Base-by-base conservation (phyloP, 2,888 invertebrate species). In the Drosophila rellima region DNA sequence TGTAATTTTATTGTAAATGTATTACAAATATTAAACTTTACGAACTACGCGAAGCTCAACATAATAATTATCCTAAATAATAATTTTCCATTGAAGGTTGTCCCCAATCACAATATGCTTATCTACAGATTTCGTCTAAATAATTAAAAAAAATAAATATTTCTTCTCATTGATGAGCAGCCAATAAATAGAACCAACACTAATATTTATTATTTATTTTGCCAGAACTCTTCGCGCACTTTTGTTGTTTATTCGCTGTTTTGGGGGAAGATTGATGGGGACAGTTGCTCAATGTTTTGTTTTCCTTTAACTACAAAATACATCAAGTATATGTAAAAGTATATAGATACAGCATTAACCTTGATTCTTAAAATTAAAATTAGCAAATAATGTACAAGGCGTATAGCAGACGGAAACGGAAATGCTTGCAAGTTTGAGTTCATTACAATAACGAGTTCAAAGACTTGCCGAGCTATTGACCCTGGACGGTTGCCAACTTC, bases 271-370 rank as follows among this genome's bases (percentile, higher is more conserved):
- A 85, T 88, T 86, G 87, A 85, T 86, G 89, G 65, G 68, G 75
- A 80, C 90, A 85, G 87, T 82, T 85, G 85, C 57, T 75, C 82
- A 85, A 75, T 78, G 88, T 77, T 83, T 80, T 83, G 72, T 74
- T 83, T 54, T 57, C 56, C 42, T 48, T 29, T 35, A 50, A 26
- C 44, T 37, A 42, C 31, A 52, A 48, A 35, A 60, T 44, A 51
- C 39, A 40, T 26, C 55, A 44, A 39, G 26, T 45, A 13, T 54
- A 47, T 31, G 35, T 45, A 13, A 45, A 8, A 20, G 11, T 35
- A 20, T 37, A 63, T 51, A 57, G 51, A 26, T 33, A 59, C 48
- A 45, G 18, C 74, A 84, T 80, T 83, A 83, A 68, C 83, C 83
- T 84, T 89, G 83, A 63, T 64, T 40, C 51, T 76, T 88, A 85